A percentile compares a stretch with the other conserved stretches of the same genome.
Evolutionary conservation across 2,797 vertebrate species (phyloP).

Genomic region (Acrossocheilus wenchowensis): DNA sequence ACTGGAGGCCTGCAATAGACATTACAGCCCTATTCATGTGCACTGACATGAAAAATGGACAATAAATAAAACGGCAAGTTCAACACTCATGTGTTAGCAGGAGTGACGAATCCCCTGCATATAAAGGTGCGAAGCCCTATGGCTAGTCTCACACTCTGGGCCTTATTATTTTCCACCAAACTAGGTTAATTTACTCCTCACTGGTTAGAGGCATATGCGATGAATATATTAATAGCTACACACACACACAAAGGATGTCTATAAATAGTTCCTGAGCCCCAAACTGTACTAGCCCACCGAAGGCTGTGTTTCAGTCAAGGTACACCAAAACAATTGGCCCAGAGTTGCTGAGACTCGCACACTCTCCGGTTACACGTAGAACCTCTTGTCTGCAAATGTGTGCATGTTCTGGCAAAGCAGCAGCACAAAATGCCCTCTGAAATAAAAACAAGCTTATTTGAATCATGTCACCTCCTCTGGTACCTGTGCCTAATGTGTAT

Average conservation of each 20-base stretch:
- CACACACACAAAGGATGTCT: not conserved
- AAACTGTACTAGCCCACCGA: constrained; percentile 20
- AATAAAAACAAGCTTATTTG: constrained; percentile 12
- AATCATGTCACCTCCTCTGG: not conserved
- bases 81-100: not conserved
- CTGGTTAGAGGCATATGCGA: constrained; percentile 28
- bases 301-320: constrained; percentile 22
- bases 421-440: constrained; percentile 54
- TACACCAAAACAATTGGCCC: constrained; percentile 13
- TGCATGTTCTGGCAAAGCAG: constrained; percentile 39
- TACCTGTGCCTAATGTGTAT: constrained; percentile 16
- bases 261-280: not conserved
- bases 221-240: constrained; percentile 20
- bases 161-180: constrained; percentile 19
- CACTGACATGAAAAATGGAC: constrained; percentile 18
- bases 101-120: not conserved
- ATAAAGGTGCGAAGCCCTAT: constrained; percentile 2
- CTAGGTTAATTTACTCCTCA: constrained; percentile 45
- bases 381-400: constrained; percentile 47
- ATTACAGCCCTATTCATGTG: not conserved
- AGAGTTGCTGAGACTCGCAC: constrained; percentile 35
- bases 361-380: constrained; percentile 25
- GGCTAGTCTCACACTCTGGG: constrained; percentile 20
- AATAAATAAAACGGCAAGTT: not conserved
- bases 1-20: not conserved